Percentiles rank a stretch among this genome's conserved stretches.
These are phyloP conservation scores for Melanotaenia parkinsoni DNA, from an alignment of 2,797 vertebrate species.

Conservation along the genomic window DNA sequence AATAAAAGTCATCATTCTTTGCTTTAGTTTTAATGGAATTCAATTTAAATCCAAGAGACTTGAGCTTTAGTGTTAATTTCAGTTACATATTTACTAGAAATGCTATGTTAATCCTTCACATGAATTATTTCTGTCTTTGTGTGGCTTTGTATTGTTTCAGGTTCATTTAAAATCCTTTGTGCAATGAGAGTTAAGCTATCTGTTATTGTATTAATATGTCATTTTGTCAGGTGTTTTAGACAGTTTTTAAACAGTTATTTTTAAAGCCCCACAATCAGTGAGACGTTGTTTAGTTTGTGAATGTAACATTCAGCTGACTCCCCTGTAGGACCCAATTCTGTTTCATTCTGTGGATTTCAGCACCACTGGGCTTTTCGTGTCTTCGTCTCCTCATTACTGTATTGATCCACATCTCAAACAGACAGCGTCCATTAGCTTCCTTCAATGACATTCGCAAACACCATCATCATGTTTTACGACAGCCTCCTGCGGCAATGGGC, in stretches of 20 bases:
- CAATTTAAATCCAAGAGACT: conserved; percentile 59
- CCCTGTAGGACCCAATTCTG: conserved; percentile 39
- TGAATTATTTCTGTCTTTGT: conserved; percentile 41
- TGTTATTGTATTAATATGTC: not conserved
- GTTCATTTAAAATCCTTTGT: not conserved
- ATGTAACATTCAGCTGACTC: conserved; percentile 51
- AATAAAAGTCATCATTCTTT: conserved; percentile 68
- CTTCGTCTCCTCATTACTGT: conserved; percentile 61
- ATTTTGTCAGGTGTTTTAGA: not conserved
- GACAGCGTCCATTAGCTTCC: conserved; percentile 54
- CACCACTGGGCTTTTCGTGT: conserved; percentile 56
- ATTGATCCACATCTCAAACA: conserved; percentile 69
- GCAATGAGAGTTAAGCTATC: not conserved
- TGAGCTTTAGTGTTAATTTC: conserved; percentile 46
- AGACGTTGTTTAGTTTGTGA: conserved; percentile 22
- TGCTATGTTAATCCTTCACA: conserved; percentile 43
- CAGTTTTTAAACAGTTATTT: not conserved
- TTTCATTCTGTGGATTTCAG: conserved; percentile 68
- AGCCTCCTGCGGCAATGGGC: not conserved
- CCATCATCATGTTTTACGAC: conserved; percentile 60
- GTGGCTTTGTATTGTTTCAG: not conserved
- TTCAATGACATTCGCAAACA: conserved; percentile 57
- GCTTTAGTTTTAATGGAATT: conserved; percentile 71
- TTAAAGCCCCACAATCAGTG: conserved; percentile 36
- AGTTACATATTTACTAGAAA: conserved; percentile 56